Percentiles rank a stretch among this genome's conserved stretches.
Evolutionary conservation across 2,113 vertebrate genomes (phyloP).

Genomic region (Erpornis zantholeuca): DNA sequence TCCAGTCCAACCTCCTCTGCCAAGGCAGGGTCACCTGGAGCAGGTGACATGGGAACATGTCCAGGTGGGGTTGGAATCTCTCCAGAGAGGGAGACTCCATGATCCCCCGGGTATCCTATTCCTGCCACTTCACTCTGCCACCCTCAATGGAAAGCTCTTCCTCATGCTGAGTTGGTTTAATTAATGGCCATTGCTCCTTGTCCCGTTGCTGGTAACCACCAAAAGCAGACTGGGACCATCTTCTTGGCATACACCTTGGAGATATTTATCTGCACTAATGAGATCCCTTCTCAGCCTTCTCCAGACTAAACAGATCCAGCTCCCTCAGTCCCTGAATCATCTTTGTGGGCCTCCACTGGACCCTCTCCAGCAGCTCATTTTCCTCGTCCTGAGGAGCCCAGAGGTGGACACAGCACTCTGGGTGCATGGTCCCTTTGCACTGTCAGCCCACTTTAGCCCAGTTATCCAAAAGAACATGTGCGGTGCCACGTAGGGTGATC

Average conservation of each 20-base stretch:
- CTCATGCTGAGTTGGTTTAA: not conserved
- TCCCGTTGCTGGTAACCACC: not conserved
- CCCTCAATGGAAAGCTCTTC: not conserved
- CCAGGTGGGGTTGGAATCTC: not conserved
- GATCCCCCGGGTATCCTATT: not conserved
- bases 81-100: not conserved
- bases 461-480: accelerated
- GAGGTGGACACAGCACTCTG: not conserved
- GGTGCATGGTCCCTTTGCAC: accelerated
- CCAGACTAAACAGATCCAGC: not conserved
- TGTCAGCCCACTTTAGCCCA: accelerated
- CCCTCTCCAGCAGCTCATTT: not conserved
- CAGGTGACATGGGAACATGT: not conserved
- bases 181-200: not conserved
- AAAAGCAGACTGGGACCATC: not conserved
- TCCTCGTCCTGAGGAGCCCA: not conserved
- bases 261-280: not conserved
- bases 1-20: not conserved
- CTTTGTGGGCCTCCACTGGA: not conserved
- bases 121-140: not conserved
- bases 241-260: not conserved
- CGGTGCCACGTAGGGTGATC: accelerated
- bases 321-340: not conserved
- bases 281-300: not conserved
- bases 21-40: not conserved